Conservation (phyloP, 1,140 invertebrate genomes). For the Heliothis subflexa region DNA sequence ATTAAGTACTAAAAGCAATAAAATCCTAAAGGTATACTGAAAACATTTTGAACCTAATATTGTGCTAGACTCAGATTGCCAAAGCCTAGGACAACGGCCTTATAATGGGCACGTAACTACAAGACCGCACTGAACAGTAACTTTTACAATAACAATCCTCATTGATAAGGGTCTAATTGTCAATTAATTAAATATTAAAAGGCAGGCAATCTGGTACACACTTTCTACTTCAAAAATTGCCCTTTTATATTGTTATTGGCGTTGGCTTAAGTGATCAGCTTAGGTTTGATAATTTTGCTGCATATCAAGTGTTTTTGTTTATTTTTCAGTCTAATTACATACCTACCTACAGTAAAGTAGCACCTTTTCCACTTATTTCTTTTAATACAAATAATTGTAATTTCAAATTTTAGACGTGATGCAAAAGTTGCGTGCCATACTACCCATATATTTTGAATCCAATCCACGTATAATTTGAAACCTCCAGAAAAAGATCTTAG, state of each 20-base stretch:
- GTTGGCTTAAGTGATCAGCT: conserved; percentile 25
- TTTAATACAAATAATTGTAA: too few relatives aligned
- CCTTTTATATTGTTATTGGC: conserved; percentile 38
- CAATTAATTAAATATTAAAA: conserved; percentile 65
- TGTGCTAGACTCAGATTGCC: background rate
- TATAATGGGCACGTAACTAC: conserved; percentile 21
- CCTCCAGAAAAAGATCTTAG: too few relatives aligned
- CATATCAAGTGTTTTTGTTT: too few relatives aligned
- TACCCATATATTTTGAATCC: too few relatives aligned
- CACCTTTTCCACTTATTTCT: too few relatives aligned
- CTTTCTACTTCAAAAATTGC: conserved; percentile 47
- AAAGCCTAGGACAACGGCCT: conserved; percentile 19
- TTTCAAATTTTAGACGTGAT: too few relatives aligned
- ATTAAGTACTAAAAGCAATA: background rate
- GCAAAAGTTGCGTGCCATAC: too few relatives aligned
- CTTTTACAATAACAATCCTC: conserved; percentile 57
- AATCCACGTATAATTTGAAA: too few relatives aligned
- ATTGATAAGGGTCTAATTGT: conserved; percentile 62
- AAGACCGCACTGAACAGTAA: conserved; percentile 33
- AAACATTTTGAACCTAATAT: background rate
- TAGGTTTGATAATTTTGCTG: background rate
- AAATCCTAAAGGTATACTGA: background rate
- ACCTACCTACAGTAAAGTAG: too few relatives aligned
- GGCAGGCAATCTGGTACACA: conserved; percentile 51
- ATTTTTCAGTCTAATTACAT: too few relatives aligned